Evolutionary conservation across 2,797 vertebrate species (phyloP).

Genomic region (Etheostoma perlongum): DNA sequence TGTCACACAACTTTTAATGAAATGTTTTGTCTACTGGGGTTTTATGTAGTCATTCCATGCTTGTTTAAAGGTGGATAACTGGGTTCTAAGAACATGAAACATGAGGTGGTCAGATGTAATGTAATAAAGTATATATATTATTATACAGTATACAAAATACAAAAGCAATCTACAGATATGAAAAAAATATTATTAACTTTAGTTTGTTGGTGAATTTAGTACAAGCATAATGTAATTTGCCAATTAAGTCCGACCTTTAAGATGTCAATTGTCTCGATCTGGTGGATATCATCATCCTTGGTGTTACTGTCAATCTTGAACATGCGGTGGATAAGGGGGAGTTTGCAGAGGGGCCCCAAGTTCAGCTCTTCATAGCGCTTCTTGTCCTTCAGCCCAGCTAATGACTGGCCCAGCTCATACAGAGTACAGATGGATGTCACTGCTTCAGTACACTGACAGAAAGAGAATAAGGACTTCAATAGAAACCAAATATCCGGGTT

Average conservation of each 20-base stretch:
- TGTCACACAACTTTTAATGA: no score
- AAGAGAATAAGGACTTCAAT: not conserved
- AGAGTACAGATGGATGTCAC: constrained; percentile 80
- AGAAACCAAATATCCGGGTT: not conserved
- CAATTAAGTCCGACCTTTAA: constrained; percentile 73
- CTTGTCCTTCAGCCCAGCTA: constrained; percentile 86
- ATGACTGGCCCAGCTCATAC: constrained; percentile 83
- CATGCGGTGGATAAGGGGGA: constrained; percentile 82
- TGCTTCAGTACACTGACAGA: constrained; percentile 73
- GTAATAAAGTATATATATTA: no score
- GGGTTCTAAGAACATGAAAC: no score
- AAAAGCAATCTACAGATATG: not conserved
- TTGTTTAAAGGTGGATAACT: no score
- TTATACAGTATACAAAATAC: not conserved
- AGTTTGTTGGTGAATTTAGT: not conserved
- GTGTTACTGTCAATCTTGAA: constrained; percentile 83
- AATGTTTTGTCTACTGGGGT: no score
- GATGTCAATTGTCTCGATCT: constrained; percentile 85
- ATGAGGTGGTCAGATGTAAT: no score
- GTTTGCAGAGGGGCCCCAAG: constrained; percentile 86
- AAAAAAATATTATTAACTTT: no score
- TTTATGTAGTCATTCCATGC: no score
- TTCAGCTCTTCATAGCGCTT: constrained; percentile 85
- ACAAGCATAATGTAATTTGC: not conserved
- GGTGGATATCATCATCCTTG: constrained; percentile 85